Evolutionary conservation across 2,113 vertebrate genomes (phyloP).

Genomic region (Platysteira castanea): DNA sequence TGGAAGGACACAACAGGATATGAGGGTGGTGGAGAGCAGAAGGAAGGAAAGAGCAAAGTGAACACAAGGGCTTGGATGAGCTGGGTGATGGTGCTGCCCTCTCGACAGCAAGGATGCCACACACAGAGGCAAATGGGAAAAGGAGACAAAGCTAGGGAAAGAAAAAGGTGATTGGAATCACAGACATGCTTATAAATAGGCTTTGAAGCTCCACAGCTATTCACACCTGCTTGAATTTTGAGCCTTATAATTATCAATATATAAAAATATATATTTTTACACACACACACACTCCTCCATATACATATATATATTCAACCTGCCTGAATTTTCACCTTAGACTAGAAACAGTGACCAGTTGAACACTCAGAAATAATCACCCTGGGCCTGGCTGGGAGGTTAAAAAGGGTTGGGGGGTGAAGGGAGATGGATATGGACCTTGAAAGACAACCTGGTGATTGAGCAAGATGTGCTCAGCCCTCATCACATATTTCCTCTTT

Average conservation of each 20-base stretch:
- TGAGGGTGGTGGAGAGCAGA: not conserved
- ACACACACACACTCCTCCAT: not conserved
- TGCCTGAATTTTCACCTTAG: not conserved
- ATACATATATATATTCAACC: not conserved
- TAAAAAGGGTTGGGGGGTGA: not conserved
- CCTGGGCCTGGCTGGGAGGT: accelerated
- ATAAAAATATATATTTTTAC: not conserved
- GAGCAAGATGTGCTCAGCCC: not conserved
- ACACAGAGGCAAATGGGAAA: not conserved
- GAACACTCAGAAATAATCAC: not conserved
- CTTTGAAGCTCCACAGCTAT: not conserved
- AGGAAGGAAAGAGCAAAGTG: not conserved
- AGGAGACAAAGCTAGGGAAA: not conserved
- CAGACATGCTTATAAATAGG: not conserved
- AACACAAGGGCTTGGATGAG: not conserved
- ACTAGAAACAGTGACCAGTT: not conserved
- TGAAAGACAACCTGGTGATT: not conserved
- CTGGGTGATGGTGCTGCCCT: not conserved
- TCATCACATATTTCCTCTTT: not conserved
- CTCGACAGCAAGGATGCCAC: accelerated
- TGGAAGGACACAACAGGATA: not conserved
- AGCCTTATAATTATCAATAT: not conserved
- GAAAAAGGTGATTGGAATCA: not conserved
- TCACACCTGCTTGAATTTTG: not conserved
- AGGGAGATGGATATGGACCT: not conserved